Evolutionary conservation across 2,888 invertebrate genomes (phyloP).

Genomic region (Xylophagus ater): DNA sequence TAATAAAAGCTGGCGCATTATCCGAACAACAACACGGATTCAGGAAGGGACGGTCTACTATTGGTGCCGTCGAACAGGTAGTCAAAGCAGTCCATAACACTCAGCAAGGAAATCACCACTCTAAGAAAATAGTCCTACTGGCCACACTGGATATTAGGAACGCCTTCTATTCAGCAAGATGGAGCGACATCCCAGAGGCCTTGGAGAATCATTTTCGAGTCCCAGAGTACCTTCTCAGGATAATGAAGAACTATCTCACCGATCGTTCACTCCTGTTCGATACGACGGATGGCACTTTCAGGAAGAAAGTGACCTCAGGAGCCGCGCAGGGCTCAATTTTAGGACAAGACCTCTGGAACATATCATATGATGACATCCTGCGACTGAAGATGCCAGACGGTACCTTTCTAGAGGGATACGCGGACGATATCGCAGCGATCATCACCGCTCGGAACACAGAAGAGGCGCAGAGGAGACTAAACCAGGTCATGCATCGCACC

Average conservation of each 20-base stretch:
- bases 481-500: not conserved
- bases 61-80: constrained; percentile 1
- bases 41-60: constrained; percentile 3
- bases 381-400: constrained; percentile 17
- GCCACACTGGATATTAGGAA: constrained; percentile 1
- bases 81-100: not conserved
- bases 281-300: not conserved
- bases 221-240: not conserved
- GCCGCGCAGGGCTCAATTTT: not conserved
- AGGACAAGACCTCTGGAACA: too few relatives aligned
- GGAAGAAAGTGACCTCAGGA: too few relatives aligned
- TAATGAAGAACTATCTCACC: not conserved
- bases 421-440: constrained; percentile 1
- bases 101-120: not conserved
- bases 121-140: not conserved
- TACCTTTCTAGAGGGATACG: not conserved
- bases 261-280: constrained; percentile 1
- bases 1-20: too few relatives aligned
- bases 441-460: not conserved
- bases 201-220: not conserved
- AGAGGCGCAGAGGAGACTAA: constrained; percentile 1
- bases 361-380: too few relatives aligned
- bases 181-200: not conserved
- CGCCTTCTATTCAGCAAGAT: constrained; percentile 6
- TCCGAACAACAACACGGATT: not conserved